These are phyloP conservation scores for Sialis fuliginosa DNA, from an alignment of 2,888 invertebrate species.

Conservation along the genomic window DNA sequence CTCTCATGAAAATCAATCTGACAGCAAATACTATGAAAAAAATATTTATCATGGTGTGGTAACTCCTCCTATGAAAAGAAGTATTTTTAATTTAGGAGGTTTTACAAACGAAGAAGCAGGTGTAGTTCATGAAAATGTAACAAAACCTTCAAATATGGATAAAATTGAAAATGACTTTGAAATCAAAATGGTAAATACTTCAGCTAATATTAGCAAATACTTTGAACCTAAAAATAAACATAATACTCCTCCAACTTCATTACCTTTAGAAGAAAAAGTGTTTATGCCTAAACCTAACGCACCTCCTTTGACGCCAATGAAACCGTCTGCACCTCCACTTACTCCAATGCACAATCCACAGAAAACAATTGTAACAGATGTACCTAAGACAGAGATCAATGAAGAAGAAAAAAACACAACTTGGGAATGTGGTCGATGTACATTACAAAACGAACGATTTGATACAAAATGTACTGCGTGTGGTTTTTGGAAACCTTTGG, in stretches of 20 bases:
- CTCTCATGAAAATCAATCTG: neutral
- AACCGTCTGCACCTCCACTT: neutral
- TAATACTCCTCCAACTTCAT: neutral
- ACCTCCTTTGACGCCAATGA: neutral
- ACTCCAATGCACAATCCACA: constrained; percentile 35
- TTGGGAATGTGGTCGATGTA: constrained; percentile 35
- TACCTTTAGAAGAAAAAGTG: neutral
- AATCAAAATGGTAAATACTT: neutral
- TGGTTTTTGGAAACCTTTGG: neutral
- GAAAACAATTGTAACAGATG: constrained; percentile 42
- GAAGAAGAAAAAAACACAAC: constrained; percentile 24
- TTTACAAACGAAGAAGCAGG: neutral
- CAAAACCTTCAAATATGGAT: neutral
- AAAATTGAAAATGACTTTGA: constrained; percentile 1
- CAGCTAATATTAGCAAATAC: constrained; percentile 1
- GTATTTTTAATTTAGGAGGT: constrained; percentile 4
- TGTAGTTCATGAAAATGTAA: neutral
- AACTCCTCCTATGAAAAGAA: constrained; percentile 6
- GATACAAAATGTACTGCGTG: constrained; percentile 32
- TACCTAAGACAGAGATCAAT: constrained; percentile 39
- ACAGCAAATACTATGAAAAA: neutral
- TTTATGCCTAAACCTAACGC: neutral
- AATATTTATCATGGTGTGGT: neutral
- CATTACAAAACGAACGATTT: constrained; percentile 26
- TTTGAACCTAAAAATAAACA: constrained; percentile 1